Conservation (phyloP, 2,113 vertebrate genomes). For the Trachemys scripta region DNA sequence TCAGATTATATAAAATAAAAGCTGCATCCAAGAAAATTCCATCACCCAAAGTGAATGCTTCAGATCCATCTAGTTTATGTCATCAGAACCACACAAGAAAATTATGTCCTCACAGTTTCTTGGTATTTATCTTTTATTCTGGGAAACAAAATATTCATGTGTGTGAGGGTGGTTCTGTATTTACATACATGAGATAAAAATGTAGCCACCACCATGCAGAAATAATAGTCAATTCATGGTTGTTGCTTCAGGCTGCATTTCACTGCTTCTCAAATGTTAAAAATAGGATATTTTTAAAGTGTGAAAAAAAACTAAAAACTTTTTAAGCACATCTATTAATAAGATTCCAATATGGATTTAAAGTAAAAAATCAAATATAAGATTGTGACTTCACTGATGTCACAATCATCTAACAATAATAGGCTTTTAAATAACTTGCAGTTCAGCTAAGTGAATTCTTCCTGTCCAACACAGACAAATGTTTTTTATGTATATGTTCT, state of each 20-base stretch:
- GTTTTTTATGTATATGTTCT: slow-evolving; percentile 2
- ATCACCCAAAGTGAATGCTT: neutral
- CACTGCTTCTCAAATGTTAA: slow-evolving; percentile 40
- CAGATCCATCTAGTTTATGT: neutral
- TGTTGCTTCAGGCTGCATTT: slow-evolving; percentile 22
- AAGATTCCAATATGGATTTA: neutral
- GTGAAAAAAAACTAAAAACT: slow-evolving; percentile 36
- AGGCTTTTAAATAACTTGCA: slow-evolving; percentile 34
- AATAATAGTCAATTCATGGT: slow-evolving; percentile 1
- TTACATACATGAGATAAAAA: neutral
- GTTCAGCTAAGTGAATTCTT: slow-evolving; percentile 42
- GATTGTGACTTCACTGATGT: slow-evolving; percentile 29
- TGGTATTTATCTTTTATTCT: neutral
- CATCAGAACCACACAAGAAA: neutral
- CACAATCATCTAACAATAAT: neutral
- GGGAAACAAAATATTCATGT: fast-evolving
- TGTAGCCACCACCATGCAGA: neutral
- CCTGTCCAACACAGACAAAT: slow-evolving; percentile 29
- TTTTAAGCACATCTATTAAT: slow-evolving; percentile 19
- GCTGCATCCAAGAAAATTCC: neutral
- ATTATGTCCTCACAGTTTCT: neutral
- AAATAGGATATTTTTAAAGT: neutral
- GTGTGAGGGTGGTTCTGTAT: neutral
- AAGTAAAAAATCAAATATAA: slow-evolving; percentile 19
- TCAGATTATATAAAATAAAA: neutral